Evolutionary conservation across 30 jellyfish, hydroid and myxozoan species (phyloP).

Genomic region (Morbakka virulenta): DNA sequence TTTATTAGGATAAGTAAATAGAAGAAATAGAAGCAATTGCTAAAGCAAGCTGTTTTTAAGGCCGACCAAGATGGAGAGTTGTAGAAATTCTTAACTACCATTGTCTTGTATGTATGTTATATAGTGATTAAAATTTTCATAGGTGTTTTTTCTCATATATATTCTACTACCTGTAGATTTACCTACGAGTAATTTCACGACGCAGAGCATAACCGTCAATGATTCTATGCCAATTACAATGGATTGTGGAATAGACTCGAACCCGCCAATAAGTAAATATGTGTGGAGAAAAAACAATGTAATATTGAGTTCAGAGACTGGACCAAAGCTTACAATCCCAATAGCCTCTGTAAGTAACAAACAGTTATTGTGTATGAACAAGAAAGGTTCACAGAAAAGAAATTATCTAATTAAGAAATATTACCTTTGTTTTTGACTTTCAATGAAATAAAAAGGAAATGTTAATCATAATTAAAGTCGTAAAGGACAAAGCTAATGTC

Average conservation of each 20-base stretch:
- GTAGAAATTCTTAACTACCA: no score
- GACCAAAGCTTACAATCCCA: conserved; percentile 1
- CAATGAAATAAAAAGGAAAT: no score
- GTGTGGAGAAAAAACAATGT: conserved; percentile 69
- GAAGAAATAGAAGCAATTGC: no score
- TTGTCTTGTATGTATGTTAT: no score
- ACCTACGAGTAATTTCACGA: conserved; percentile 33
- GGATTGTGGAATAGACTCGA: conserved; percentile 59
- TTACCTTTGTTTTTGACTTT: no score
- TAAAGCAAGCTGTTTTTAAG: no score
- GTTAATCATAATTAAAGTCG: no score
- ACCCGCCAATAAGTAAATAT: conserved; percentile 67
- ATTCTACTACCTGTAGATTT: conserved; percentile 53
- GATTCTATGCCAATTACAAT: conserved; percentile 17
- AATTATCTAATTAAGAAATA: background rate
- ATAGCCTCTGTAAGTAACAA: conserved; percentile 46
- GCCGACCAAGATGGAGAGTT: no score
- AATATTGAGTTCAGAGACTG: conserved; percentile 14
- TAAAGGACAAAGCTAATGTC: no score
- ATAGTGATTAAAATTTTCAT: no score
- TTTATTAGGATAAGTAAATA: no score
- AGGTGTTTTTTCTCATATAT: no score
- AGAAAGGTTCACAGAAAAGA: background rate
- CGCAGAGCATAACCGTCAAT: conserved; percentile 60
- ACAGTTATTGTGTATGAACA: background rate